These are phyloP conservation scores for Notarius lentiginosus DNA, from an alignment of 2,113 vertebrate genomes.

Conservation along the genomic window DNA sequence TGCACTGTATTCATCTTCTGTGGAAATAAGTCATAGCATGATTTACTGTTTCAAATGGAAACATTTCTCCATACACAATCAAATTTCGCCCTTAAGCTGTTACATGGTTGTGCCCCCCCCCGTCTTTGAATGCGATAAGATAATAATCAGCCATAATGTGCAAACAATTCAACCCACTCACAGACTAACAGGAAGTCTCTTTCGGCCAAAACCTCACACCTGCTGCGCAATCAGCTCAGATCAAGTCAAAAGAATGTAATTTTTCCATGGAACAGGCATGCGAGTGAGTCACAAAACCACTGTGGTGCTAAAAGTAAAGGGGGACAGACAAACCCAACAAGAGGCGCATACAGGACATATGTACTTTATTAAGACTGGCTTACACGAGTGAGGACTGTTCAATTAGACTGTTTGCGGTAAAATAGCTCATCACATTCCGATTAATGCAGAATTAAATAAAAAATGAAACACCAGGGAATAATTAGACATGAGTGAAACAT, in stretches of 20 bases:
- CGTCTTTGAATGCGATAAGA: background rate
- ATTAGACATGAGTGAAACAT: conserved; percentile 18
- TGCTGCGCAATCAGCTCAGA: background rate
- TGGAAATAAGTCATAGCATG: background rate
- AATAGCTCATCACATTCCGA: conserved; percentile 30
- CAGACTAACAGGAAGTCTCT: conserved; percentile 4
- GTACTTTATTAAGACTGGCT: conserved; percentile 65
- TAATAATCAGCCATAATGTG: background rate
- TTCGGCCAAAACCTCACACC: conserved; percentile 1
- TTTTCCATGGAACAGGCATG: background rate
- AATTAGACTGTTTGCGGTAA: conserved; percentile 50
- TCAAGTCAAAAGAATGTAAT: background rate
- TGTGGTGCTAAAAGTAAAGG: background rate
- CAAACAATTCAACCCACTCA: background rate
- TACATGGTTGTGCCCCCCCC: background rate
- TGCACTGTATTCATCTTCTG: background rate
- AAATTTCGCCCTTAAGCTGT: background rate
- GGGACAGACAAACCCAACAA: background rate
- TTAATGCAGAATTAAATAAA: conserved; percentile 14
- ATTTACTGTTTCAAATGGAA: background rate
- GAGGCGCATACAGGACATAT: conserved; percentile 36
- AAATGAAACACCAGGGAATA: conserved; percentile 28
- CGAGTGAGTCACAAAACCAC: background rate
- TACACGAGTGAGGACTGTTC: conserved; percentile 56
- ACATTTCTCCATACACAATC: background rate